Evolutionary conservation across 2,797 vertebrate species (phyloP).

Genomic region (Naso thynnoides): DNA sequence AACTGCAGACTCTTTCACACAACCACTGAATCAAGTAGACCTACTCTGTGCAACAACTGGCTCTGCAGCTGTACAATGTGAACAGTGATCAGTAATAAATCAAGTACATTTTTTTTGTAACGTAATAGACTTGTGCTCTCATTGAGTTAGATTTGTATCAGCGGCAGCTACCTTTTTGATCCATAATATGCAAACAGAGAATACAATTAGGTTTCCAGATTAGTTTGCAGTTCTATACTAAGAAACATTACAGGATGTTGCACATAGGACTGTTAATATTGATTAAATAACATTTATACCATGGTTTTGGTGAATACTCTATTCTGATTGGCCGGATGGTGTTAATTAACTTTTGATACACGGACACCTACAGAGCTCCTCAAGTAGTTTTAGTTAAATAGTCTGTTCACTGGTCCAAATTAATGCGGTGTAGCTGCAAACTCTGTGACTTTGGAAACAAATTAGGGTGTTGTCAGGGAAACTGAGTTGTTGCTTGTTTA

Average conservation of each 20-base stretch:
- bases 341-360: too few species aligned
- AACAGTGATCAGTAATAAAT: conserved; percentile 3
- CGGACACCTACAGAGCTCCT: too few species aligned
- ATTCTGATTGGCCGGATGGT: too few species aligned
- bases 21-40: conserved; percentile 37
- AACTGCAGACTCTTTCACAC: conserved; percentile 54
- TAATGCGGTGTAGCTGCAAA: too few species aligned
- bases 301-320: too few species aligned
- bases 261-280: neutral
- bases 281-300: too few species aligned
- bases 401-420: too few species aligned
- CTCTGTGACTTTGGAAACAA: too few species aligned
- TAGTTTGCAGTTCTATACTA: neutral
- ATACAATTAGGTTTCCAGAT: neutral
- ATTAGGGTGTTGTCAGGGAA: too few species aligned
- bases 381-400: too few species aligned
- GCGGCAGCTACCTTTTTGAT: neutral
- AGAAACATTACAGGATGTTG: neutral
- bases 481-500: too few species aligned
- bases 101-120: neutral
- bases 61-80: conserved; percentile 13
- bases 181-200: neutral
- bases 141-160: neutral
- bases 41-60: conserved; percentile 27
- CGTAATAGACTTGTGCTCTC: neutral